Base-by-base conservation (phyloP, 2,113 vertebrate genomes). In the Ceyx margarethae region DNA sequence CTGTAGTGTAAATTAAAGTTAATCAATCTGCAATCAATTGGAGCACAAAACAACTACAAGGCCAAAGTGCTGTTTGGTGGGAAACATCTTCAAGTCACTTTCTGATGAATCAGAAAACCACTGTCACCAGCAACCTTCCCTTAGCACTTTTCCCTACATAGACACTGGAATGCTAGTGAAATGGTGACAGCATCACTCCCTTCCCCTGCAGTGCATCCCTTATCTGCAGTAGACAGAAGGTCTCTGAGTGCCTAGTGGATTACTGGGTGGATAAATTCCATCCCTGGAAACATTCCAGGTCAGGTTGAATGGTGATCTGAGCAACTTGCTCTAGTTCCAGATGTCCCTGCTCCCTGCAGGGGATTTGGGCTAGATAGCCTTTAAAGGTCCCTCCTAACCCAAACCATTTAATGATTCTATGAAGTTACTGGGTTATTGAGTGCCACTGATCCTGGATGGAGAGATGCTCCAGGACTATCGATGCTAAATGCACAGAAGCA, bases 401-500 rank as follows among this genome's bases (percentile, higher is more conserved):
- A 56, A 56, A 56, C 54, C 29, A 56, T 56, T 56, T 31, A 16
- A n/a, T 56, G 17, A n/a, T 56, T 56, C 18, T n/a, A 12, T 56
- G 54, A 56, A 56, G 54, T 56, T n/a, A 56, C 20, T n/a, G 61
- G 25, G 15, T 53, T 50, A 48, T 15, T 33, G 28, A 13, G 13
- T 51, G 31, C 14, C 28, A 16, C 40, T 69, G 65, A 19, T 46
- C 14, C 23, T 23, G 11, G 5, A 6, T 61, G n/a, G 48, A 77
- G 45, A 77, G 82, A 68, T 19, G 18, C 25, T 61, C n/a, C 29
- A 58, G 18, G 0, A 5, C 9, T 62, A 28, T 13, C 0, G 0
- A 11, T 43, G 28, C 10, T 69, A 82, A 72, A 33, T 11, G 25
- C 6, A 25, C 13, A 28, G 40, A 26, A 58, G 45, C 10, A 48